A percentile compares a stretch with the other conserved stretches of the same genome.
Evolutionary conservation across 2,113 vertebrate genomes (phyloP).

Genomic region (Vanacampus margaritifer): DNA sequence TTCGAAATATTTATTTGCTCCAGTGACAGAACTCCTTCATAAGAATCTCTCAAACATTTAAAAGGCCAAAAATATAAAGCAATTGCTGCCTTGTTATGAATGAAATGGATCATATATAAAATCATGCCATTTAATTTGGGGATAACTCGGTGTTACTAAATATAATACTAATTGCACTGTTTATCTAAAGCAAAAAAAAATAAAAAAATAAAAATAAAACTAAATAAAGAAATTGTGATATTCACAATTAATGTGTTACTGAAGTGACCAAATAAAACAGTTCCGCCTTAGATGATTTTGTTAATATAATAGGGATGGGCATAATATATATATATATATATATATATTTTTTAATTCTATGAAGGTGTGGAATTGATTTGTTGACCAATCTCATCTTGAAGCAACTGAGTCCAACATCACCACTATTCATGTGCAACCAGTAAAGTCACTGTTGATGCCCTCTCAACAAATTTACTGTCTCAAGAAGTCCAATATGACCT

Average conservation of each 20-base stretch:
- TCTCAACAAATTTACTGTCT: neutral
- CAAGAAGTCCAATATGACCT: neutral
- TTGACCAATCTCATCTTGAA: neutral
- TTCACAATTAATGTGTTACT: neutral
- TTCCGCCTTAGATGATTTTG: neutral
- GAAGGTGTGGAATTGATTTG: neutral
- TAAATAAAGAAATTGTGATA: neutral
- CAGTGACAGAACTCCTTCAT: constrained; percentile 66
- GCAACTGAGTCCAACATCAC: neutral
- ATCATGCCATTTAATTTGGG: constrained; percentile 9
- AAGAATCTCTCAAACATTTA: constrained; percentile 43
- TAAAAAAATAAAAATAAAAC: neutral
- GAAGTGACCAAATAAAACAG: neutral
- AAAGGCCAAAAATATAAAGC: constrained; percentile 34
- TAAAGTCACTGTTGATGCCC: neutral
- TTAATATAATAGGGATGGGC: neutral
- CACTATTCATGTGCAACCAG: neutral
- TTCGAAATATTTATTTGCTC: neutral
- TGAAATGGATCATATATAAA: constrained; percentile 31
- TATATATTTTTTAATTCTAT: neutral
- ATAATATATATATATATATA: no score
- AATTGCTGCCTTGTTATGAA: constrained; percentile 33
- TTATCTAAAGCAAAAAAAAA: constrained; percentile 15
- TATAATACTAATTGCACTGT: constrained; percentile 4
- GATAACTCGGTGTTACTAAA: constrained; percentile 12